Evolutionary conservation across 2,888 invertebrate genomes (phyloP).

Genomic region (Venusia cambrica): DNA sequence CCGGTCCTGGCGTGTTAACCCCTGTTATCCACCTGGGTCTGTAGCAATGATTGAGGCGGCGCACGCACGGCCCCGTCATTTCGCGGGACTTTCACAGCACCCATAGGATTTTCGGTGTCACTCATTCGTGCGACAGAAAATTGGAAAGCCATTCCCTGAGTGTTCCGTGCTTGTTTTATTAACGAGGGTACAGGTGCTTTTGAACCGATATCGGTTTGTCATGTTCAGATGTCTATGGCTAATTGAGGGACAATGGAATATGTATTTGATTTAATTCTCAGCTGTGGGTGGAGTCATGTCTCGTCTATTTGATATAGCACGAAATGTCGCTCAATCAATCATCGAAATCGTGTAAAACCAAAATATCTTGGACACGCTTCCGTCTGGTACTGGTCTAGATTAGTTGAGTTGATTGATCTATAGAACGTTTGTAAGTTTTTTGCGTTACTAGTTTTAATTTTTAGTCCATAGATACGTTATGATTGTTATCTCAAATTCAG

Average conservation of each 20-base stretch:
- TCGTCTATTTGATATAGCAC: no score
- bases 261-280: no score
- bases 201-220: constrained; percentile 21
- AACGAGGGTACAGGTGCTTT: constrained; percentile 29
- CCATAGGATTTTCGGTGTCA: constrained; percentile 38
- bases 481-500: no score
- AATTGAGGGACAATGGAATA: constrained; percentile 2
- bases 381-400: no score
- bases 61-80: constrained; percentile 33
- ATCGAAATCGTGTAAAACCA: no score
- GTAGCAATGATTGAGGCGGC: constrained; percentile 34
- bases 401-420: no score
- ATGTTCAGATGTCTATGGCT: constrained; percentile 11
- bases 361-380: no score
- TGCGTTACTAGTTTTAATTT: no score
- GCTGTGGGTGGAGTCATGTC: no score
- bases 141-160: constrained; percentile 34
- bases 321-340: no score
- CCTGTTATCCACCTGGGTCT: constrained; percentile 11
- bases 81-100: constrained; percentile 32
- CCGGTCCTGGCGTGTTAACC: constrained; percentile 8
- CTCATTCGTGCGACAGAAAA: constrained; percentile 37
- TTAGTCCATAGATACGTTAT: no score
- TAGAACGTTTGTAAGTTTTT: no score
- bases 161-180: constrained; percentile 31